phyloP scores from a whole-genome alignment of 2,888 invertebrate genomes.

The Acronicta leporina region DNA sequence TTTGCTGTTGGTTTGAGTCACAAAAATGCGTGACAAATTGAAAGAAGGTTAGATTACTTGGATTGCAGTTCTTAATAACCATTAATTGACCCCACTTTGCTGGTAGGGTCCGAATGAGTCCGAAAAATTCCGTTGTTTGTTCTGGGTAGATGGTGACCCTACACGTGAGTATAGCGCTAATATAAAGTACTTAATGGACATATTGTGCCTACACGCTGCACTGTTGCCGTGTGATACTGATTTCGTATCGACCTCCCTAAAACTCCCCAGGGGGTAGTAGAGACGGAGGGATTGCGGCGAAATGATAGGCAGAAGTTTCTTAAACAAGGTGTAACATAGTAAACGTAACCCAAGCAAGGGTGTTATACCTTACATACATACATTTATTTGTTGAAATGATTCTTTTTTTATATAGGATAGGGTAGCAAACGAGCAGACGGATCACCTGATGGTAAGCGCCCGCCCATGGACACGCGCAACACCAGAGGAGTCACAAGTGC shows the following conservation, averaged over 20 bases:
- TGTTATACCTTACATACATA: too few relatives aligned
- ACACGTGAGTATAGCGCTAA: constrained; percentile 10
- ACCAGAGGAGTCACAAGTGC: too few relatives aligned
- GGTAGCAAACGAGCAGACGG: too few relatives aligned
- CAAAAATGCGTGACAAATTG: not conserved
- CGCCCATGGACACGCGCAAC: too few relatives aligned
- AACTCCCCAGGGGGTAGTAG: not conserved
- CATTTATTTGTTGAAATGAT: too few relatives aligned
- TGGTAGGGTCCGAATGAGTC: constrained; percentile 1
- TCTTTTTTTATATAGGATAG: too few relatives aligned
- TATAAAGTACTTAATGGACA: constrained; percentile 40
- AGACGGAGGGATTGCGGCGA: not conserved
- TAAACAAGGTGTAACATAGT: too few relatives aligned
- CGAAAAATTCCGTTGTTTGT: not conserved
- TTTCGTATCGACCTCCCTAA: not conserved
- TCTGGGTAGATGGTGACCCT: constrained; percentile 6
- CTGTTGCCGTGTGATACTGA: constrained; percentile 17
- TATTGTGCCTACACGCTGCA: constrained; percentile 14
- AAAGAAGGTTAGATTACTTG: constrained; percentile 1
- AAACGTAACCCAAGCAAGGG: too few relatives aligned
- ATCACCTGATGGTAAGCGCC: too few relatives aligned
- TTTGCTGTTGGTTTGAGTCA: not conserved
- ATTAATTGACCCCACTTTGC: not conserved
- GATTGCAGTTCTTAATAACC: not conserved
- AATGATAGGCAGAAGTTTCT: not conserved